These are phyloP conservation scores for Dolichallabes microphthalmus DNA, from an alignment of 2,113 vertebrate species.

Conservation along the genomic window DNA sequence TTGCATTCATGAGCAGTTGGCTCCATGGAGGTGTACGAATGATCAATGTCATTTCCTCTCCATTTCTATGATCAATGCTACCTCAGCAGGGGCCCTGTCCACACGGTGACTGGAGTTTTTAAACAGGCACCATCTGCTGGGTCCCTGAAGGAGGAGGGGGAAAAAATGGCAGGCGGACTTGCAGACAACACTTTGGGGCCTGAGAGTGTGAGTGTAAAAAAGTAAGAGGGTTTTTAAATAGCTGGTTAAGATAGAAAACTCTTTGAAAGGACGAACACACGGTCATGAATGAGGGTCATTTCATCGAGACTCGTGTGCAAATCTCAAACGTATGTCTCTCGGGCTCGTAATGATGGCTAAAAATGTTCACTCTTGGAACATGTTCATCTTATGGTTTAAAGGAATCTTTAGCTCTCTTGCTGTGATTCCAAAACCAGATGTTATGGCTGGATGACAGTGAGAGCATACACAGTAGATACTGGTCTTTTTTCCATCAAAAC, in stretches of 20 bases:
- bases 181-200: background rate
- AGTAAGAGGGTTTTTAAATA: background rate
- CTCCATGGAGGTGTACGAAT: slow-evolving; percentile 40
- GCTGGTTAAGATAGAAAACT: background rate
- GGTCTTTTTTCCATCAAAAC: too few relatives aligned
- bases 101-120: slow-evolving; percentile 59
- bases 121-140: slow-evolving; percentile 63
- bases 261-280: background rate
- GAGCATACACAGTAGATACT: background rate
- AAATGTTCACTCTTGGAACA: too few relatives aligned
- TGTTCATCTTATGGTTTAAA: background rate
- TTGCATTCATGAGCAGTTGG: slow-evolving; percentile 36
- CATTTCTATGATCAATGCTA: slow-evolving; percentile 62
- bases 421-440: background rate
- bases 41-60: slow-evolving; percentile 64
- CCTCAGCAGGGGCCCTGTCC: slow-evolving; percentile 55
- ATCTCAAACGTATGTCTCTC: background rate
- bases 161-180: background rate
- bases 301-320: background rate
- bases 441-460: background rate
- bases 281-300: background rate
- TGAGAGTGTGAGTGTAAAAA: background rate
- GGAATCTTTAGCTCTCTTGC: background rate
- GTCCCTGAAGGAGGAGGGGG: background rate
- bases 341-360: background rate